These are phyloP conservation scores for Dreissena rostriformis DNA, from an alignment of 1,140 invertebrate species.

Conservation along the genomic window DNA sequence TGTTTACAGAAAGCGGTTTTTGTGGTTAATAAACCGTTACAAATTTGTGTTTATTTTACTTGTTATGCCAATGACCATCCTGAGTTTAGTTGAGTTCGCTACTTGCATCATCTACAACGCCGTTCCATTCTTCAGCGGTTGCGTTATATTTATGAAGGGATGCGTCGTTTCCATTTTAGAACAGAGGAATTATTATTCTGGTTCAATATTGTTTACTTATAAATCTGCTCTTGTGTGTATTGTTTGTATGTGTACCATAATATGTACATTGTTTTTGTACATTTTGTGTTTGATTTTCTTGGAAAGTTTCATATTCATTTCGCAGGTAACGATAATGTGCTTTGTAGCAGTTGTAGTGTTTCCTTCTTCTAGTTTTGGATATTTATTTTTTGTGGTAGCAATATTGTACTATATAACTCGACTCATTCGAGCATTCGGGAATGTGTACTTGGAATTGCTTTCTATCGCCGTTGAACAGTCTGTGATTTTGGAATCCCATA, in stretches of 20 bases:
- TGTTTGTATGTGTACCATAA: too few relatives aligned
- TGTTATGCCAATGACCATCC: too few relatives aligned
- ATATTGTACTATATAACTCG: slow-evolving; percentile 37
- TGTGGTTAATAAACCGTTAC: too few relatives aligned
- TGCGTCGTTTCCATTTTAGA: too few relatives aligned
- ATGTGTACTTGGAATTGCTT: slow-evolving; percentile 32
- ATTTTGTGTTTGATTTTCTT: slow-evolving; percentile 39
- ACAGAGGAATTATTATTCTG: too few relatives aligned
- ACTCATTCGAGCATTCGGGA: slow-evolving; percentile 17
- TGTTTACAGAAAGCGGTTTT: background rate
- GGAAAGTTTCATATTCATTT: slow-evolving; percentile 31
- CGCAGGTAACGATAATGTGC: slow-evolving; percentile 22
- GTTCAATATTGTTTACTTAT: too few relatives aligned
- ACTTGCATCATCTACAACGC: background rate
- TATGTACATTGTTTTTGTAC: slow-evolving; percentile 15
- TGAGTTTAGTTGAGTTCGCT: too few relatives aligned
- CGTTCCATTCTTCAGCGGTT: background rate
- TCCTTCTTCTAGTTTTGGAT: slow-evolving; percentile 38
- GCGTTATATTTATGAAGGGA: too few relatives aligned
- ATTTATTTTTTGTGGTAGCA: slow-evolving; percentile 32
- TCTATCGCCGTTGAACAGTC: slow-evolving; percentile 24
- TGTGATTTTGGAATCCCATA: background rate
- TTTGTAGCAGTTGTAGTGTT: slow-evolving; percentile 46
- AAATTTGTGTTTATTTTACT: too few relatives aligned
- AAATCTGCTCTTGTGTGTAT: too few relatives aligned